Percentiles rank a stretch among this genome's conserved stretches.
Evolutionary conservation across 2,888 invertebrate species (phyloP).

Genomic region (Synanthedon myopaeformis): DNA sequence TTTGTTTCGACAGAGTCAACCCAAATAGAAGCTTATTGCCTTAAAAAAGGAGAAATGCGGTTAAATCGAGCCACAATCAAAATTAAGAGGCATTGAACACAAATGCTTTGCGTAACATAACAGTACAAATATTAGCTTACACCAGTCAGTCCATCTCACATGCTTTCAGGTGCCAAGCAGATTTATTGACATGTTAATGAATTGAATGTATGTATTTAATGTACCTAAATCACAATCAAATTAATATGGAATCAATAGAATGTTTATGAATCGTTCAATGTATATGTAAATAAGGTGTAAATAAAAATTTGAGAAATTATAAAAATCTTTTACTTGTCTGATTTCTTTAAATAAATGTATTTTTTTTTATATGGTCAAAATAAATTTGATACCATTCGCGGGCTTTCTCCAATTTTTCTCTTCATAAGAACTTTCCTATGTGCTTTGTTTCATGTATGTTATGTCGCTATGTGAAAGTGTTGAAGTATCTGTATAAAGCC

Average conservation of each 20-base stretch:
- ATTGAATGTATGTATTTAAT: slow-evolving; percentile 6
- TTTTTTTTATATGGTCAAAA: too few species aligned
- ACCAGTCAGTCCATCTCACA: slow-evolving; percentile 39
- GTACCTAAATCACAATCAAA: slow-evolving; percentile 5
- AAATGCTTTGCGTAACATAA: slow-evolving; percentile 11
- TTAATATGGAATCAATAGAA: slow-evolving; percentile 13
- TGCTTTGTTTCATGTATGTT: too few species aligned
- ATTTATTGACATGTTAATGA: slow-evolving; percentile 9
- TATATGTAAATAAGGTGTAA: slow-evolving; percentile 49
- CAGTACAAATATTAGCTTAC: slow-evolving; percentile 32
- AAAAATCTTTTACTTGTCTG: slow-evolving; percentile 10
- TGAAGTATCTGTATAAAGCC: too few species aligned
- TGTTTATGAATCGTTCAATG: slow-evolving; percentile 1
- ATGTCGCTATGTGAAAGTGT: too few species aligned
- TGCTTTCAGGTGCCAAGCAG: slow-evolving; percentile 40
- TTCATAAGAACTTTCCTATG: too few species aligned
- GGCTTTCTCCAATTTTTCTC: too few species aligned
- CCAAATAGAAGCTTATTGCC: too few species aligned
- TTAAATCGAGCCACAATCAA: slow-evolving; percentile 1
- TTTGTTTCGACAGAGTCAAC: too few species aligned
- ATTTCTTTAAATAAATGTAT: background rate
- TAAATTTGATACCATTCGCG: too few species aligned
- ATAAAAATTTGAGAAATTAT: slow-evolving; percentile 40
- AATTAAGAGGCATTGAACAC: slow-evolving; percentile 1
- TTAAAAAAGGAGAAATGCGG: too few species aligned